Base-by-base conservation (phyloP, 1,140 invertebrate genomes). In the Anastatus disparis region DNA sequence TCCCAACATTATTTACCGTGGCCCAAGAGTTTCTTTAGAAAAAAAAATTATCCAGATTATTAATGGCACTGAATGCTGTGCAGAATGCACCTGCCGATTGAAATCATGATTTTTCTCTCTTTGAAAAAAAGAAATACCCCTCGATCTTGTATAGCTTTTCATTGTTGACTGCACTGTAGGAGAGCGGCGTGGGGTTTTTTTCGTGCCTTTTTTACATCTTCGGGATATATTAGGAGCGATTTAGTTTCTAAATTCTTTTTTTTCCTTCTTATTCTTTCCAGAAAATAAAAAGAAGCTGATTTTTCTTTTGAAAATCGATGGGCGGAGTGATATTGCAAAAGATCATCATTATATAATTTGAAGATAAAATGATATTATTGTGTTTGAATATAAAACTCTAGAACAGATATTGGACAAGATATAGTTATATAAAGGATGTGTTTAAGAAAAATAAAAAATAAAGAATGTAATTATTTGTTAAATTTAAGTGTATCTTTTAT, bases 21-120 rank as follows among this genome's bases (percentile, higher is more conserved):
- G 53, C 46, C n/a, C 22, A 42, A 44, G 46, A 74, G 26, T 68
- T 74, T 56, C 46, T 75, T 74, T 71, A 44, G 52, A 53, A 69
- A 67, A n/a, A n/a, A n/a, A 62, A 71, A 72, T 74, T 74, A 76
- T 72, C 76, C 66, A 15, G 13, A 64, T 76, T 77, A 77, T 77
- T 76, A 77, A 77, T 77, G 70, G 63, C 50, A 62, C 52, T 17
- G 35, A 24, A n/a, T n/a, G n/a, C n/a, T n/a, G n/a, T n/a, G 59
- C 17, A 40, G 17, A 44, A 63, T 62, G 53, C 74, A 76, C 74
- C 74, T 77, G 76, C 68, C 52, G 66, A 61, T 52, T 31, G 62
- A 40, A 69, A 70, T 75, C 62, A 53, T 55, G 55, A n/a, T n/a
- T n/a, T 53, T 72, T 73, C 64, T 66, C 64, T 64, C 71, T 74